phyloP scores from a whole-genome alignment of 53 echinoderm and acorn worm genomes.

The Temnopleurus reevesii region DNA sequence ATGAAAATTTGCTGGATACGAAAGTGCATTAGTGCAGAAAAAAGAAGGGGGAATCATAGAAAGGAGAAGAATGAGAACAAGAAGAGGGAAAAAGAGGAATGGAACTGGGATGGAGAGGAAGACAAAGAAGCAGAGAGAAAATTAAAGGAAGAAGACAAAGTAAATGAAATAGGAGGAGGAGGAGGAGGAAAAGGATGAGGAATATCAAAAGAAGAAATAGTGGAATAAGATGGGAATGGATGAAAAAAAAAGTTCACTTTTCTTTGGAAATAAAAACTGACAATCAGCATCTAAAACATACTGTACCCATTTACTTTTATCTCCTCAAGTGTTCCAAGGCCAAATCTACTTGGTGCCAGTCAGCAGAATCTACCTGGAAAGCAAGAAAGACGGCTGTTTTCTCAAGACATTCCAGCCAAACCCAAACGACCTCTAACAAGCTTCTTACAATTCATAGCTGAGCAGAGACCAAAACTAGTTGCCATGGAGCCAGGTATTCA shows the following conservation, averaged over 20 bases:
- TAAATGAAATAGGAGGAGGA: neutral
- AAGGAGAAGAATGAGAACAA: neutral
- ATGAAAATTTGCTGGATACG: no score
- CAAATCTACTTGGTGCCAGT: neutral
- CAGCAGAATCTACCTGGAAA: neutral
- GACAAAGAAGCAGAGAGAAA: neutral
- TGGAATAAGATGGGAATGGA: no score
- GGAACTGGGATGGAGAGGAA: neutral
- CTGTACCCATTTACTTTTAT: no score
- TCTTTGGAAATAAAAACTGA: no score
- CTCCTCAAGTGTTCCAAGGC: constrained; percentile 4
- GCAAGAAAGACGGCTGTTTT: neutral
- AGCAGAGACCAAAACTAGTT: constrained; percentile 57
- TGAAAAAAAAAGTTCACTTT: no score
- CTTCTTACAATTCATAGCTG: constrained; percentile 57
- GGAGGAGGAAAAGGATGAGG: neutral
- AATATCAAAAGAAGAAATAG: neutral
- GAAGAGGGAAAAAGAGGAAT: neutral
- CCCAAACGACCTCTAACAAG: constrained; percentile 62
- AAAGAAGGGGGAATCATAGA: neutral
- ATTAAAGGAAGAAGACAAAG: neutral
- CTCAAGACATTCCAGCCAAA: constrained; percentile 47
- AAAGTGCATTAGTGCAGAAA: no score
- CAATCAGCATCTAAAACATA: no score
- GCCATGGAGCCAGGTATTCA: constrained; percentile 61